Conservation (phyloP, 2,888 invertebrate species). For the Amphipyra berbera region DNA sequence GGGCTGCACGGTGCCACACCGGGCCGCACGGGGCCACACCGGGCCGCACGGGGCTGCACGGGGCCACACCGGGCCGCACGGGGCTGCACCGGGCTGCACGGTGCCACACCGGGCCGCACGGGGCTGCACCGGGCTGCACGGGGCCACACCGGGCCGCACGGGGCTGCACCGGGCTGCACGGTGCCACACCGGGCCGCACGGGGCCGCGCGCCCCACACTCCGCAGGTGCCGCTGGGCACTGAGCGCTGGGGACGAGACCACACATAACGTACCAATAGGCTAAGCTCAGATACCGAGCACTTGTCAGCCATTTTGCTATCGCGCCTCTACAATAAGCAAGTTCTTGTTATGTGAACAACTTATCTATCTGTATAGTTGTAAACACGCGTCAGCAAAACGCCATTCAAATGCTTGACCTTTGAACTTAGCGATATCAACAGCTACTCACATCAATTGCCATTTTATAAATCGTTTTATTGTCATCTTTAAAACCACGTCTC, state of each 20-base stretch:
- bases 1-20: too few species aligned
- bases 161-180: too few species aligned
- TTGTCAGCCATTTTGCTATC: not conserved
- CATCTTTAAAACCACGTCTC: slow-evolving; percentile 14
- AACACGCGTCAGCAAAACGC: not conserved
- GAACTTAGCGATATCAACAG: slow-evolving; percentile 14
- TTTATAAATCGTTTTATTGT: slow-evolving; percentile 34
- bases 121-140: too few species aligned
- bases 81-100: too few species aligned
- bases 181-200: not conserved
- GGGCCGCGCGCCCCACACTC: slow-evolving; percentile 10
- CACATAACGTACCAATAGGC: slow-evolving; percentile 5
- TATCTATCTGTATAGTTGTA: not conserved
- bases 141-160: too few species aligned
- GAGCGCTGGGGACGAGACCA: slow-evolving; percentile 28
- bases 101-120: too few species aligned
- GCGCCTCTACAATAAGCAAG: not conserved
- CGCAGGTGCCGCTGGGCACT: not conserved
- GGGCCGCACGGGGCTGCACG: too few species aligned
- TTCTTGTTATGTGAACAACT: not conserved
- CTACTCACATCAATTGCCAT: slow-evolving; percentile 33
- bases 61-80: too few species aligned
- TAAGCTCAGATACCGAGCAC: slow-evolving; percentile 2
- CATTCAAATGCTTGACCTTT: slow-evolving; percentile 3
- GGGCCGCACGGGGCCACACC: too few species aligned